Evolutionary conservation across 2,888 invertebrate genomes (phyloP), one percentile per base, ranked within the genome.

Genomic region (Meliscaeva auricollis): DNA sequence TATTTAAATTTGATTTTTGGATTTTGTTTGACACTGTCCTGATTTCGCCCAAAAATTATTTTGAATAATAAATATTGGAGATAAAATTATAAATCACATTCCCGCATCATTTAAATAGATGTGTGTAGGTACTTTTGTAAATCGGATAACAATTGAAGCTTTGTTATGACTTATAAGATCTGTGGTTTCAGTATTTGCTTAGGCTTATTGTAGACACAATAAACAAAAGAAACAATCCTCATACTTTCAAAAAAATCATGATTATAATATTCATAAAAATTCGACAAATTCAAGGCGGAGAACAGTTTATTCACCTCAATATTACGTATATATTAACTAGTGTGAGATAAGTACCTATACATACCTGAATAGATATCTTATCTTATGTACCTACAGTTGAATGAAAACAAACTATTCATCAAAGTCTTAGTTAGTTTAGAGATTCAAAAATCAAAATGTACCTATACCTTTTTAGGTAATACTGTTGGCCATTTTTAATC

Each of bases 31-130:
- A 32, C 20, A 41, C n/a, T n/a, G 7, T 3, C 17, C 22, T 38
- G 26, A 58, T 54, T 32, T 11, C 15, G 6, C 41, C 41, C 15
- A 8, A 44, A 54, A 73, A 20, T 46, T 15, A 6, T 75, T 38
- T 38, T 32, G 22, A 64, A 76, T 70, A 77, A 76, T 72, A 77
- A 76, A 72, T 81, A 81, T 46, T 58, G 74, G 56, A 74, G 79
- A 79, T 79, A 74, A 79, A 41, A 44, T 32, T 60, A 35, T 79
- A 79, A 79, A 79, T 79, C 44, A 79, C 6, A 35, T 41, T 20
- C 46, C 72, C 58, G 32, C 48, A 20, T 78, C 52, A 68, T 74
- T 68, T 17, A 17, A 15, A 38, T 9, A 38, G 32, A 7, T 32
- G 11, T 9, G 4, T 54, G 30, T 46, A 17, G n/a, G 15, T 20